Conservation (phyloP, 2,888 invertebrate species). For the Sinohyriopsis cumingii region DNA sequence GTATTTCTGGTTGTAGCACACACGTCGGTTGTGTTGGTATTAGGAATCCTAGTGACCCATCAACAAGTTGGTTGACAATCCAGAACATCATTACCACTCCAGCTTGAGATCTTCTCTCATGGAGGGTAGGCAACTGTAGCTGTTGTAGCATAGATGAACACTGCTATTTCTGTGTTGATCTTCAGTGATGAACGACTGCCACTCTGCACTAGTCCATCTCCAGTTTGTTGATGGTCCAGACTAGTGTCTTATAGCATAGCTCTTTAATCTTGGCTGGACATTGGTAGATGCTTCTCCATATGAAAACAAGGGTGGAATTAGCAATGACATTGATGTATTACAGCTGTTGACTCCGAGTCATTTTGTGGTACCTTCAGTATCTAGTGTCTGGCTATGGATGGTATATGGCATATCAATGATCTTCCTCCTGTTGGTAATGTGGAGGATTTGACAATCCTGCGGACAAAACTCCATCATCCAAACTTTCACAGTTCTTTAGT, state of each 20-base stretch:
- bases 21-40: background rate
- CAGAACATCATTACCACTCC: constrained; percentile 5
- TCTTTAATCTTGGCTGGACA: no score
- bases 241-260: no score
- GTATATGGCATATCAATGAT: constrained; percentile 2
- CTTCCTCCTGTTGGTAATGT: constrained; percentile 15
- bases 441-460: constrained; percentile 4
- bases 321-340: constrained; percentile 12
- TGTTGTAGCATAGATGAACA: constrained; percentile 5
- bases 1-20: constrained; percentile 3
- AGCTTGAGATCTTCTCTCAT: background rate
- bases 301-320: no score
- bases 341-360: constrained; percentile 13
- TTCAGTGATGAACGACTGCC: background rate
- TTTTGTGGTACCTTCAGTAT: constrained; percentile 9
- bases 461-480: constrained; percentile 8
- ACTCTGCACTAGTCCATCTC: constrained; percentile 7
- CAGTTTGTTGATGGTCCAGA: background rate
- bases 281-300: no score
- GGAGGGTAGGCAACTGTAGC: background rate
- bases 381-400: constrained; percentile 14
- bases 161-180: constrained; percentile 6
- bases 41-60: background rate
- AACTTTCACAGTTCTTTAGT: constrained; percentile 1
- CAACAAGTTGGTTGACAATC: constrained; percentile 2